These are phyloP conservation scores for Danaus melanippus DNA, from an alignment of 1,140 invertebrate species.

Conservation along the genomic window DNA sequence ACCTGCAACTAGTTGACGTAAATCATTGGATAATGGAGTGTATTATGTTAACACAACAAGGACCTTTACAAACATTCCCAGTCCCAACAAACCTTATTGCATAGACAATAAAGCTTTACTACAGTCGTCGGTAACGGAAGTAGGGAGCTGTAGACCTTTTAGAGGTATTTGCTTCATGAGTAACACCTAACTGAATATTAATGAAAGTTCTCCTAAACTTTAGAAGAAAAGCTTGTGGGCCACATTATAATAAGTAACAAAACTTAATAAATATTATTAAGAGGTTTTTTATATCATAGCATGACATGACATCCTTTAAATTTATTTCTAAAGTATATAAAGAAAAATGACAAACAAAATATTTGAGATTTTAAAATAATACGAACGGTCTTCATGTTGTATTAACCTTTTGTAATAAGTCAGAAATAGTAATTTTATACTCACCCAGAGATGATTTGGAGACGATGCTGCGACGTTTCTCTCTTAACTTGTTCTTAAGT, in stretches of 20 bases:
- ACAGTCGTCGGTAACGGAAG: background rate
- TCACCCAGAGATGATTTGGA: conserved; percentile 32
- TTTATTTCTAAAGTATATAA: too few species aligned
- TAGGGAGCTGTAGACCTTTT: conserved; percentile 15
- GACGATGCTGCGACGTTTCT: conserved; percentile 49
- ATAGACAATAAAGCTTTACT: conserved; percentile 14
- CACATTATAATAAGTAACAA: too few species aligned
- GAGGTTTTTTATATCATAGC: too few species aligned
- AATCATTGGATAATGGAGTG: conserved; percentile 38
- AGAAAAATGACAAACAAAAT: too few species aligned
- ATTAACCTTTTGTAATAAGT: background rate
- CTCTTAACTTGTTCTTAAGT: conserved; percentile 65
- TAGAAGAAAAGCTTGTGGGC: background rate
- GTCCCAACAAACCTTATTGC: conserved; percentile 9
- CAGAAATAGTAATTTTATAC: conserved; percentile 8
- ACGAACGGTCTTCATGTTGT: too few species aligned
- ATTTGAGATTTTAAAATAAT: too few species aligned
- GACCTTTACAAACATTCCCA: conserved; percentile 21
- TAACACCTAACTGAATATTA: conserved; percentile 29
- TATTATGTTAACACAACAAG: conserved; percentile 35
- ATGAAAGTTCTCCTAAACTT: conserved; percentile 12
- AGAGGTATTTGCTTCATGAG: conserved; percentile 24
- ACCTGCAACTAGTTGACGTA: conserved; percentile 23
- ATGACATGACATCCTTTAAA: too few species aligned
- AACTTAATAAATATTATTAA: too few species aligned